Evolutionary conservation across 2,888 invertebrate species (phyloP), one percentile per base, ranked within the genome.

Genomic region (Limnephilus marmoratus): DNA sequence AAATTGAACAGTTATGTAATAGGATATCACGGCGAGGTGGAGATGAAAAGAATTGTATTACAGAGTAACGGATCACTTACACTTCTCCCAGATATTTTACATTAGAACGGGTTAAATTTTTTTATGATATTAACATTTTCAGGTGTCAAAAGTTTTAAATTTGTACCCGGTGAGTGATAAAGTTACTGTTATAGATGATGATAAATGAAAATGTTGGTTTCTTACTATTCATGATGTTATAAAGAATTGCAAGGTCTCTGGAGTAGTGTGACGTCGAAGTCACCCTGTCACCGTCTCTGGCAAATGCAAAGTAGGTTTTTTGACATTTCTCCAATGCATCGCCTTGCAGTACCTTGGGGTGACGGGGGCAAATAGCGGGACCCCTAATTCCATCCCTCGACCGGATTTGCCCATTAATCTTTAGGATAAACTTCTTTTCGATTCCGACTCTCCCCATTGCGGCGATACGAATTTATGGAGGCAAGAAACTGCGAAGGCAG

Each of bases 351-450:
- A 81, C 68, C 91, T 81, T 41, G 90, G 91, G 88, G 86, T 68
- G 88, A 81, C 82, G 82, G 80, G 81, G 68, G 85, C 88, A 80
- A 90, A 68, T 83, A 90, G 87, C 90, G 91, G 90, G 88, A 90
- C 86, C 88, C 93, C 90, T 86, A 81, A 87, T 53, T 89, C 86
- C 89, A 85, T 15, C 24, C 81, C 90, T 68, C 90, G 86, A 92
- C 91, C 90, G 90, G 92, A 91, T 92, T 90, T 91, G 86, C 92
- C 92, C 91, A 92, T 93, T 92, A 93, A 93, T 93, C 93, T 92
- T 92, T 85, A 90, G 92, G 92, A 91, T 91, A 92, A 92, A 92
- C 90, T 92, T 91, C 81, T 91, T 91, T 90, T 92, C 92, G 91
- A 92, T 93, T 91, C 90, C 68, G 85, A 41, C 83, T 81, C 91